These are phyloP conservation scores for Stegodyphus mimosarum DNA, from an alignment of 1,140 invertebrate genomes.

Conservation along the genomic window DNA sequence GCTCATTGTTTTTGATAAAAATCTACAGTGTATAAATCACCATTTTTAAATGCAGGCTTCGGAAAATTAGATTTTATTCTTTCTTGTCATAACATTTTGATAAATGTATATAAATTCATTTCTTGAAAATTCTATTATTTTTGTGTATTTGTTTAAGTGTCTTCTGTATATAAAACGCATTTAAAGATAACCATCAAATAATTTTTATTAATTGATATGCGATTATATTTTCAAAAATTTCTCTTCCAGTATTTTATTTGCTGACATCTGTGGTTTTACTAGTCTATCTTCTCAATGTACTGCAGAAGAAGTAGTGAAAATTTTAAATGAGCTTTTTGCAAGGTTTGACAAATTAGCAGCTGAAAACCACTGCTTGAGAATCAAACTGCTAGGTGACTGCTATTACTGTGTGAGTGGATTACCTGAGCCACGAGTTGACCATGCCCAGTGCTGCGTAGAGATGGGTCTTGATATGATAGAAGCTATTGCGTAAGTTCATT, in stretches of 20 bases:
- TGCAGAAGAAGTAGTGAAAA: constrained; percentile 91
- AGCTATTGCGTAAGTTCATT: constrained; percentile 86
- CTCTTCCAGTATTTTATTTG: constrained; percentile 90
- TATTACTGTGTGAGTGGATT: constrained; percentile 94
- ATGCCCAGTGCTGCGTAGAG: constrained; percentile 93
- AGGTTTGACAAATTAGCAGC: constrained; percentile 92
- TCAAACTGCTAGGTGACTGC: constrained; percentile 93
- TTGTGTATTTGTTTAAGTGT: too few species aligned
- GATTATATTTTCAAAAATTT: background rate
- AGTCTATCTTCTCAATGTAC: constrained; percentile 94
- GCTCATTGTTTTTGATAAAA: too few species aligned
- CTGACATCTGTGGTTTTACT: constrained; percentile 98
- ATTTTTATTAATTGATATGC: too few species aligned
- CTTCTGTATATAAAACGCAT: too few species aligned
- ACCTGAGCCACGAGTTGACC: constrained; percentile 87
- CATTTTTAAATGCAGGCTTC: too few species aligned
- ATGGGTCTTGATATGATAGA: constrained; percentile 98
- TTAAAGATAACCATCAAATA: too few species aligned
- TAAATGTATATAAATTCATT: constrained; percentile 3
- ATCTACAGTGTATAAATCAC: too few species aligned
- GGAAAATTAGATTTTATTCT: too few species aligned
- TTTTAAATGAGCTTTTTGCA: constrained; percentile 96
- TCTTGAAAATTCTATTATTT: too few species aligned
- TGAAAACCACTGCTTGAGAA: constrained; percentile 90
- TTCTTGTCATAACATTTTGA: background rate